These are phyloP conservation scores for Melanotaenia maccullochi DNA, from an alignment of 2,797 vertebrate species.

Conservation along the genomic window DNA sequence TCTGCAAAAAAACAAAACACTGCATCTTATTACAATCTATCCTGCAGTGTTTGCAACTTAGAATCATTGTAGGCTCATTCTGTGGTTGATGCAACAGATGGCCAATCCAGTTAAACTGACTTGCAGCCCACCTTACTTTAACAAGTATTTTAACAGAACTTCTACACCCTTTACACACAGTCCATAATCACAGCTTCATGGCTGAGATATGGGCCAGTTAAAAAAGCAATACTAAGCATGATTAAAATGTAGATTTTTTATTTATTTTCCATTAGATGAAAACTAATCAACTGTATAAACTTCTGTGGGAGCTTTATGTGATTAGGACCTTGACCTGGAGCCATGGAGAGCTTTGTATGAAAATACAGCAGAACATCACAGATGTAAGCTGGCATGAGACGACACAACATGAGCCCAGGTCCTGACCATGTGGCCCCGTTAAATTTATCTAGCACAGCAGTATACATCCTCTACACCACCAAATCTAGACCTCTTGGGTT, in stretches of 20 bases:
- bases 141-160: slow-evolving; percentile 54
- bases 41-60: neutral
- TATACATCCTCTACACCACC: slow-evolving; percentile 10
- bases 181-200: slow-evolving; percentile 23
- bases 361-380: slow-evolving; percentile 46
- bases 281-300: neutral
- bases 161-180: slow-evolving; percentile 58
- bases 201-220: slow-evolving; percentile 38
- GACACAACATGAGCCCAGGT: slow-evolving; percentile 53
- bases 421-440: slow-evolving; percentile 64
- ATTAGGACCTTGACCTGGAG: slow-evolving; percentile 17
- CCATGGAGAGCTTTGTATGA: slow-evolving; percentile 28
- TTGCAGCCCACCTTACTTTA: slow-evolving; percentile 36
- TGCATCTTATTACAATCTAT: slow-evolving; percentile 2
- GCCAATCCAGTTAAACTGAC: slow-evolving; percentile 37
- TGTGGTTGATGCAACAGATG: slow-evolving; percentile 64
- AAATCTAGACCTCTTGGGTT: no score
- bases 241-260: neutral
- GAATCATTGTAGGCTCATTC: slow-evolving; percentile 22
- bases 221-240: neutral
- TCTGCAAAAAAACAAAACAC: neutral
- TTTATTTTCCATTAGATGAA: no score
- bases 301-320: slow-evolving; percentile 42
- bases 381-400: slow-evolving; percentile 55
- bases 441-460: slow-evolving; percentile 29